These are phyloP conservation scores for Drosophila prostipennis DNA, from an alignment of 2,888 invertebrate genomes.

Conservation along the genomic window DNA sequence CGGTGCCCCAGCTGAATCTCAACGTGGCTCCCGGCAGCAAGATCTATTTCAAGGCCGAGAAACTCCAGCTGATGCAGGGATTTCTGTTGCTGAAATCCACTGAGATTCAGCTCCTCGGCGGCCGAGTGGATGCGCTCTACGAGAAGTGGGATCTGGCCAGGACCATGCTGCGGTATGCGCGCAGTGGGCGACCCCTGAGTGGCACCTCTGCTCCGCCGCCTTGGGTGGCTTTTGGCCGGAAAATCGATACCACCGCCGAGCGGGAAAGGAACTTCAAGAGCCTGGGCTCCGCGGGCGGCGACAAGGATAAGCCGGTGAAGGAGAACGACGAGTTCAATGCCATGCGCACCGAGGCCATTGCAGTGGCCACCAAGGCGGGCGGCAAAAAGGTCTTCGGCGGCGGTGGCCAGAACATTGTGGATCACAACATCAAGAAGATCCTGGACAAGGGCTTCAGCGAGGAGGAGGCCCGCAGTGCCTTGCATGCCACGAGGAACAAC, in stretches of 20 bases:
- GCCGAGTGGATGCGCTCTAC: slow-evolving; percentile 91
- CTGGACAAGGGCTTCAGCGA: slow-evolving; percentile 91
- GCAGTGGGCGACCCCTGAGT: slow-evolving; percentile 82
- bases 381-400: slow-evolving; percentile 88
- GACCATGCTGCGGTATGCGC: slow-evolving; percentile 87
- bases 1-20: slow-evolving; percentile 89
- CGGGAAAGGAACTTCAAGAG: slow-evolving; percentile 90
- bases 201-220: slow-evolving; percentile 93
- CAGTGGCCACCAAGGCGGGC: slow-evolving; percentile 90
- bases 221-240: slow-evolving; percentile 96
- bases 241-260: slow-evolving; percentile 86
- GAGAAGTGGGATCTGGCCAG: slow-evolving; percentile 94
- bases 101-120: slow-evolving; percentile 91
- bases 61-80: slow-evolving; percentile 88
- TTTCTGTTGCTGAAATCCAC: slow-evolving; percentile 89
- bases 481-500: slow-evolving; percentile 89
- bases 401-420: slow-evolving; percentile 88
- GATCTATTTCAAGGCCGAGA: slow-evolving; percentile 86
- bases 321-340: slow-evolving; percentile 94
- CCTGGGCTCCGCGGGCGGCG: slow-evolving; percentile 85
- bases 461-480: slow-evolving; percentile 90
- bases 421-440: slow-evolving; percentile 91
- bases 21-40: slow-evolving; percentile 97
- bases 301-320: slow-evolving; percentile 85
- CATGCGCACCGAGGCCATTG: slow-evolving; percentile 95